Base-by-base conservation (phyloP, 2,888 invertebrate genomes). In the Lycophotia porphyrea region DNA sequence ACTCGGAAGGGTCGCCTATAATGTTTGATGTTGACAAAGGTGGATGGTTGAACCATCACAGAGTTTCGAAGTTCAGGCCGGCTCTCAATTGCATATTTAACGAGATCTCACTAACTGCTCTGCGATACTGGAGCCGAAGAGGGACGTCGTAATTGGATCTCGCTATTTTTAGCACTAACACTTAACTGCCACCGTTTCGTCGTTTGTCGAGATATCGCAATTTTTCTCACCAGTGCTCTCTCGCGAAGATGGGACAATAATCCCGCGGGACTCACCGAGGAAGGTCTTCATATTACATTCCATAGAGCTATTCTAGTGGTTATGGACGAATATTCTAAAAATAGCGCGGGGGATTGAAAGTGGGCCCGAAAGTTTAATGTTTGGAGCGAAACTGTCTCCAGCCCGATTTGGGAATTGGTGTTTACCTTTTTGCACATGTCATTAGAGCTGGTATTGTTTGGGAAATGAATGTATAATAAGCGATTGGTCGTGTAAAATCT, bases 71-170 rank as follows among this genome's bases (percentile, higher is more conserved):
- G 71, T 68, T 81, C 71, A 67, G 74, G 42, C 52, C 64, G 65
- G 36, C 60, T 84, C 80, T 81, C 85, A 88, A 89, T 90, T 94
- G 92, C 92, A 94, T 93, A 91, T 93, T 94, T 93, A 93, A 94
- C 90, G 91, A 92, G 90, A 86, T 83, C 88, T 90, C 87, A 85
- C 90, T 90, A 91, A 91, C 90, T 92, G 90, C 78, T 88, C 84
- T 36, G 71, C 74, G 75, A 83, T 82, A 87, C 76, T 78, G 74
- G 84, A 71, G 70, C 73, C 79, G 73, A 73, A 82, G 69, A 76
- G 82, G 71, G 66, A 81, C 66, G 71, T 64, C 64, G 71, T 88
- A 88, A 87, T 87, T 88, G 87, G 82, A 82, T 87, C 78, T 76
- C 64, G 76, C 82, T 87, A 88, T 85, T 82, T 82, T 81, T 84